Conservation (phyloP, 2,797 vertebrate species). For the Paedocypris micromegethes region DNA sequence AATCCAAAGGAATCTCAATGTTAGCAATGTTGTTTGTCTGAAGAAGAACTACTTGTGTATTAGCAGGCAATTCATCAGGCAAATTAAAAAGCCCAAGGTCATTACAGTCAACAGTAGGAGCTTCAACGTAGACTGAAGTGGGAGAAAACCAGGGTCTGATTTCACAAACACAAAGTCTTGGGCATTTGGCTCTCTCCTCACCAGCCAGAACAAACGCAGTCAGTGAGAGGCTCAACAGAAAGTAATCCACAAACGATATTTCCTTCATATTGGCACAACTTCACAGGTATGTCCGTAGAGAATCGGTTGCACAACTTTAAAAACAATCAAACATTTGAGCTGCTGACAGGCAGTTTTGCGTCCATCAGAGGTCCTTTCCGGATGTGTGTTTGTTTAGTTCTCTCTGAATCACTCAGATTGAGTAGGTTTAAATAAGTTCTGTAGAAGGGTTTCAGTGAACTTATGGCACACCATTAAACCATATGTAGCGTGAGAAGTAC, state of each 20-base stretch:
- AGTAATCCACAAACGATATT: constrained; percentile 80
- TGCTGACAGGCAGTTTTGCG: constrained; percentile 57
- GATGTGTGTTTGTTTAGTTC: too few relatives aligned
- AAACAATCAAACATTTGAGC: constrained; percentile 71
- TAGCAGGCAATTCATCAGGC: constrained; percentile 77
- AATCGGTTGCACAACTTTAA: constrained; percentile 68
- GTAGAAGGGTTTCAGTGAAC: too few relatives aligned
- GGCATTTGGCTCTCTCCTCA: constrained; percentile 82
- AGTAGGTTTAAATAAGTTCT: too few relatives aligned
- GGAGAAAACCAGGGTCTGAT: constrained; percentile 96
- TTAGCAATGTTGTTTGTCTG: constrained; percentile 92
- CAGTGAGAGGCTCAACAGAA: constrained; percentile 82
- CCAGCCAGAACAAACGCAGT: constrained; percentile 75
- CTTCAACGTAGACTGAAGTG: constrained; percentile 90
- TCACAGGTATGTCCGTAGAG: constrained; percentile 65
- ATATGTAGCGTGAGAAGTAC: constrained; percentile 55
- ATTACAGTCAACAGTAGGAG: constrained; percentile 93
- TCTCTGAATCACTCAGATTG: too few relatives aligned
- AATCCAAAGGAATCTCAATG: constrained; percentile 79
- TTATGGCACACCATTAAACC: constrained; percentile 55
- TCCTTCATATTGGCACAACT: constrained; percentile 91
- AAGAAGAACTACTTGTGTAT: constrained; percentile 89
- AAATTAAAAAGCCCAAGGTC: constrained; percentile 85
- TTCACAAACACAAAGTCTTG: constrained; percentile 87
- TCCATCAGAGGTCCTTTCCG: constrained; percentile 55